Conservation (phyloP, 1,140 invertebrate genomes). For the Steinernema feltiae region DNA sequence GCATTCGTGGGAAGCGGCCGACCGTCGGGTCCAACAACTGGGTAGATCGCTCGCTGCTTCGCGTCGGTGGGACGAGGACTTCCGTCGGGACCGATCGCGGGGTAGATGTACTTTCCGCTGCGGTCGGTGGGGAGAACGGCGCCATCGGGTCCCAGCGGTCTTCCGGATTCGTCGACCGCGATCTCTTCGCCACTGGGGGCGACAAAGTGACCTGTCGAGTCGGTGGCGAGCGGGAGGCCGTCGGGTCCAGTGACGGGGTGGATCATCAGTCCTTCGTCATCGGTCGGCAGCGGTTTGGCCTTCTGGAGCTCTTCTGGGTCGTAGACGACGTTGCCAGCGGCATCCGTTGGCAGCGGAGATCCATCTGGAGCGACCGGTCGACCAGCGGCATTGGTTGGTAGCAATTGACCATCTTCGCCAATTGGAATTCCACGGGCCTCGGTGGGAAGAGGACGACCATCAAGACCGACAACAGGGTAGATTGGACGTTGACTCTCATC, state of each 20-base stretch:
- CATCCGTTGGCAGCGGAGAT: conserved; percentile 19
- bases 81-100: conserved; percentile 23
- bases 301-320: neutral
- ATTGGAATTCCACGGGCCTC: conserved; percentile 3
- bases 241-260: conserved; percentile 18
- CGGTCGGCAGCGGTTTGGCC: conserved; percentile 15
- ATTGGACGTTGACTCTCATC: conserved; percentile 16
- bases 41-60: conserved; percentile 18
- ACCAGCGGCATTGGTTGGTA: conserved; percentile 32
- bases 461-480: conserved; percentile 23
- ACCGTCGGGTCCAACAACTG: conserved; percentile 21
- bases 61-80: conserved; percentile 23
- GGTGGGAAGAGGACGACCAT: conserved; percentile 24
- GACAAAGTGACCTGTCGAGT: conserved; percentile 9
- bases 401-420: conserved; percentile 16
- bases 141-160: conserved; percentile 24
- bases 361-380: conserved; percentile 18
- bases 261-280: conserved; percentile 7
- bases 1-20: conserved; percentile 20
- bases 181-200: conserved; percentile 6
- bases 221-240: conserved; percentile 18
- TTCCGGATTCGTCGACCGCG: conserved; percentile 13
- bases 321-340: conserved; percentile 20
- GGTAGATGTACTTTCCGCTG: conserved; percentile 20
- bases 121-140: conserved; percentile 21